These are phyloP conservation scores for Chrysogorgia sp. DNA, from an alignment of 92 coral and sea anemone species.

Conservation along the genomic window DNA sequence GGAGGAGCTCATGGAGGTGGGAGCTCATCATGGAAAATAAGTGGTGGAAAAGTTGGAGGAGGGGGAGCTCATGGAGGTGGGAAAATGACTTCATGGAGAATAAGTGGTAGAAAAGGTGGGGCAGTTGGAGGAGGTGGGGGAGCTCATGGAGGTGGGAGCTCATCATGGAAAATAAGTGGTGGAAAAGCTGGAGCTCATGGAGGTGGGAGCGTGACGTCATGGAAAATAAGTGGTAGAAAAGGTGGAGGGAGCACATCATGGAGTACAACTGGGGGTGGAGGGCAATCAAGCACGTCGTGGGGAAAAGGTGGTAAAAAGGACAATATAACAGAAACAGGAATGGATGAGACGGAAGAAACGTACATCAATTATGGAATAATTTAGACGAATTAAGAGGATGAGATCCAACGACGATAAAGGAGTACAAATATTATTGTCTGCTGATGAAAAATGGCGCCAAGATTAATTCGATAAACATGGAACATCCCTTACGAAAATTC, in stretches of 20 bases:
- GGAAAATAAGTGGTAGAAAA: neutral
- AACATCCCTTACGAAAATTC: too few species aligned
- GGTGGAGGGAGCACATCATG: neutral
- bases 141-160: neutral
- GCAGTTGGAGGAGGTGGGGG: neutral
- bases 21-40: neutral
- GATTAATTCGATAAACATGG: too few species aligned
- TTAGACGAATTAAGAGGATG: neutral
- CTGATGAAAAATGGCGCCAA: too few species aligned
- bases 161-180: neutral
- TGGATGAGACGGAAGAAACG: neutral
- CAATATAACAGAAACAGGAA: neutral
- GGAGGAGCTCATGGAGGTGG: neutral
- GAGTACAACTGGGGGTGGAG: neutral
- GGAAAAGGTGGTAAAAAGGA: constrained; percentile 2
- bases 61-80: neutral
- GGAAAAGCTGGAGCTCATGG: constrained; percentile 1
- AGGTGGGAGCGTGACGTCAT: neutral
- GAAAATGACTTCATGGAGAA: neutral
- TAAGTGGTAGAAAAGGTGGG: neutral
- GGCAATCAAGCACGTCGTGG: neutral
- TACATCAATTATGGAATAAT: neutral
- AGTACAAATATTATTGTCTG: too few species aligned
- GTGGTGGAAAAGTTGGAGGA: constrained; percentile 9
- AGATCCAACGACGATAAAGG: too few species aligned